These are phyloP conservation scores for Drosophila funebris DNA, from an alignment of 1,140 invertebrate species.

Conservation along the genomic window DNA sequence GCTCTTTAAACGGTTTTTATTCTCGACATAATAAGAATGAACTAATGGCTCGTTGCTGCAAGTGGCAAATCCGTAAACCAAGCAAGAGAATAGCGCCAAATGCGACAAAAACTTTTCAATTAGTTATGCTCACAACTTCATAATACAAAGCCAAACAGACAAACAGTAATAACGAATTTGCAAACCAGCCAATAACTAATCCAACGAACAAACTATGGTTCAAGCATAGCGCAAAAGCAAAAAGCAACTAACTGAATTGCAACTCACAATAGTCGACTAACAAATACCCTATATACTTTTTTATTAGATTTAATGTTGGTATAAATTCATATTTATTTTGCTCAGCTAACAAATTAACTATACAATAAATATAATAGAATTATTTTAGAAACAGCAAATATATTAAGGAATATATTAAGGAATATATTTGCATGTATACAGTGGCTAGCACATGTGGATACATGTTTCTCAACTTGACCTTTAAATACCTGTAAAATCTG, in stretches of 20 bases:
- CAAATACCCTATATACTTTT: too few relatives aligned
- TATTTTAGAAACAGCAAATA: too few relatives aligned
- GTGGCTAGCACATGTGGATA: too few relatives aligned
- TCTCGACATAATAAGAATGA: conserved; percentile 15
- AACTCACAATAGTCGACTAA: not conserved
- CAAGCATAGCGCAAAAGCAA: not conserved
- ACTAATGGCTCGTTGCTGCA: conserved; percentile 19
- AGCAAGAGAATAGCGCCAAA: conserved; percentile 28
- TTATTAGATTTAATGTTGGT: too few relatives aligned
- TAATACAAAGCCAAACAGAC: conserved; percentile 57
- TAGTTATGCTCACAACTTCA: conserved; percentile 78
- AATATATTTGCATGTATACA: too few relatives aligned
- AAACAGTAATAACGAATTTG: conserved; percentile 66
- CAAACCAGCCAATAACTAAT: conserved; percentile 75
- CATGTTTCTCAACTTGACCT: too few relatives aligned
- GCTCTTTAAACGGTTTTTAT: conserved; percentile 29
- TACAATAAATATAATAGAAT: too few relatives aligned
- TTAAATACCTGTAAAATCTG: too few relatives aligned
- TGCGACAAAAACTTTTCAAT: conserved; percentile 70
- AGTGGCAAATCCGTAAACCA: conserved; percentile 33
- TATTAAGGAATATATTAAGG: too few relatives aligned
- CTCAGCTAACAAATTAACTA: too few relatives aligned
- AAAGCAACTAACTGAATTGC: conserved; percentile 1
- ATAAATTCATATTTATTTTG: too few relatives aligned
- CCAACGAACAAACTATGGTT: conserved; percentile 56